These are phyloP conservation scores for Anolis carolinensis DNA, from an alignment of 2,113 vertebrate genomes.

Conservation along the genomic window DNA sequence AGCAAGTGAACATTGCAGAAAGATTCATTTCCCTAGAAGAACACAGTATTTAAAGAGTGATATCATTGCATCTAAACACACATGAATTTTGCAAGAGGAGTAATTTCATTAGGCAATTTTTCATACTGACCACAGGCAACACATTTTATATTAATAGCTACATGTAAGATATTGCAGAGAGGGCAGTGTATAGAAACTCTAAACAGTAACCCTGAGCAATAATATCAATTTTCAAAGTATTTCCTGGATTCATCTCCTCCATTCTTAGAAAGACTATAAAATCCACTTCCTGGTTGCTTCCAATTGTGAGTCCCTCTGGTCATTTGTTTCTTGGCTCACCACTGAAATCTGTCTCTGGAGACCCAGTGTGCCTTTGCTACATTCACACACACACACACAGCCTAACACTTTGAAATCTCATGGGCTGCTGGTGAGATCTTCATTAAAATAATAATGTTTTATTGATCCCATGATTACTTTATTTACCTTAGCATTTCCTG, in stretches of 20 bases:
- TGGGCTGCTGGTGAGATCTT: slow-evolving; percentile 36
- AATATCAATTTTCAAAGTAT: not conserved
- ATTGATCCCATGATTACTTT: slow-evolving; percentile 54
- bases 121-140: not conserved
- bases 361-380: not conserved
- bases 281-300: slow-evolving; percentile 11
- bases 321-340: slow-evolving; percentile 17
- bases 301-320: not conserved
- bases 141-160: not conserved
- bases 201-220: not conserved
- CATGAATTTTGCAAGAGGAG: no score
- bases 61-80: no score
- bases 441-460: slow-evolving; percentile 64
- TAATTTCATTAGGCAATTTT: not conserved
- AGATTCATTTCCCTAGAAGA: no score
- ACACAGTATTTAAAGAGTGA: no score
- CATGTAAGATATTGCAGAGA: not conserved
- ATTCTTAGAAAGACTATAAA: not conserved
- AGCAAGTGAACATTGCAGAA: no score
- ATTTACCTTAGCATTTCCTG: slow-evolving; percentile 52
- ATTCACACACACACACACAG: not conserved
- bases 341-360: not conserved
- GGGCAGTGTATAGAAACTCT: not conserved
- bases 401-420: slow-evolving; percentile 10
- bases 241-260: not conserved